Evolutionary conservation across 2,113 vertebrate species (phyloP).

Genomic region (Poeciliopsis turrubarensis): DNA sequence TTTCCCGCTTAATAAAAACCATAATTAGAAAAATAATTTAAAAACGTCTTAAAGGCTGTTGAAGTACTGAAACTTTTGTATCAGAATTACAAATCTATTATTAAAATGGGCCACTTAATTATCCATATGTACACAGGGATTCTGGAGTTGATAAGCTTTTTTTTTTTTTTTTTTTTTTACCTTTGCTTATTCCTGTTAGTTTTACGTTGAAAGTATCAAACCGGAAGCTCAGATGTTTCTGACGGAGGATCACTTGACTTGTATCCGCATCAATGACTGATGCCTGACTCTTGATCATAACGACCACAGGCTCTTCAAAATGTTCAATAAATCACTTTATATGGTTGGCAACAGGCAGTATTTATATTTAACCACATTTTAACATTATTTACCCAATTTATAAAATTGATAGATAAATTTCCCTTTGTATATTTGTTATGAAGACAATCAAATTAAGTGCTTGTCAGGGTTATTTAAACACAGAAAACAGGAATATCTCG

Average conservation of each 20-base stretch:
- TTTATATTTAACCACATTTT: not conserved
- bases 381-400: not conserved
- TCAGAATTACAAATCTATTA: no score
- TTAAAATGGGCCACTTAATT: no score
- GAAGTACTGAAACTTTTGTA: no score
- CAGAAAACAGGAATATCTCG: not conserved
- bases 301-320: constrained; percentile 42
- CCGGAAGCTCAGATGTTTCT: constrained; percentile 9
- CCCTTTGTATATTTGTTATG: not conserved
- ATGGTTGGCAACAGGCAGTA: not conserved
- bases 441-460: not conserved
- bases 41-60: no score
- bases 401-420: no score
- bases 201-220: constrained; percentile 43
- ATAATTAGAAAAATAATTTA: no score
- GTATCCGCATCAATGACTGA: not conserved
- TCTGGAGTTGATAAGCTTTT: no score
- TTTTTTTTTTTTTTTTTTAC: no score
- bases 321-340: constrained; percentile 1
- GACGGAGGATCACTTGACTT: not conserved
- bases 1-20: no score
- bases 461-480: not conserved
- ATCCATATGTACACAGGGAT: no score
- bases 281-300: constrained; percentile 32
- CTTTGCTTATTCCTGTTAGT: not conserved